Base-by-base conservation (phyloP, 2,888 invertebrate species). In the Fissipunctia ypsillon region DNA sequence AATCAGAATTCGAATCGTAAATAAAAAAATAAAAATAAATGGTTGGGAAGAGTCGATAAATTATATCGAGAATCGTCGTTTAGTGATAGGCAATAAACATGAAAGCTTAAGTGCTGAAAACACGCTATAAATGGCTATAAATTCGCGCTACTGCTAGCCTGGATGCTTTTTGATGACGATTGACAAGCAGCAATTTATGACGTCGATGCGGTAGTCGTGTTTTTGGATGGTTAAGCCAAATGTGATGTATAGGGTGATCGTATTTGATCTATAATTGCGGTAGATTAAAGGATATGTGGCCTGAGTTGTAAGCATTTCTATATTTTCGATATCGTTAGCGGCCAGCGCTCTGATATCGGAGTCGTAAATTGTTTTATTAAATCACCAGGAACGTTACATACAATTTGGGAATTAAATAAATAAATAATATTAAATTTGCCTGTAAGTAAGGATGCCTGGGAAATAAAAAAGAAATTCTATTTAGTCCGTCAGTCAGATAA, bases 51-150 rank as follows among this genome's bases (percentile, higher is more conserved):
- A 78, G 65, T 80, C 81, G 68, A 85, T 87, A 87, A 87, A 82
- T 85, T 85, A 85, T 83, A 83, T 85, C 68, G 74, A 80, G 74
- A 72, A 85, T 87, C 69, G 81, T 73, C 81, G 76, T 87, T 87
- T 85, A 83, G 80, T 80, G 80, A 72, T 66, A 68, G 83, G 48
- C 72, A 54, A 83, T 85, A 85, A 85, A 87, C 73, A 76, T 60
- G 22, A 70, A 57, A 41, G 82, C 25, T 81, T 76, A 84, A 82
- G 78, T 82, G 82, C 57, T 61, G 76, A 64, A 56, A 61, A 84
- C 71, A 77, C 35, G 77, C 75, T 75, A 69, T 87, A 85, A 85
- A 85, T 77, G 82, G 65, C 73, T 64, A 73, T 85, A 85, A 85
- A 85, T 84, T 84, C 54, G 43, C 71, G 69, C 81, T 56, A 68